These are phyloP conservation scores for Stegastes partitus DNA, from an alignment of 2,113 vertebrate species.

Conservation along the genomic window DNA sequence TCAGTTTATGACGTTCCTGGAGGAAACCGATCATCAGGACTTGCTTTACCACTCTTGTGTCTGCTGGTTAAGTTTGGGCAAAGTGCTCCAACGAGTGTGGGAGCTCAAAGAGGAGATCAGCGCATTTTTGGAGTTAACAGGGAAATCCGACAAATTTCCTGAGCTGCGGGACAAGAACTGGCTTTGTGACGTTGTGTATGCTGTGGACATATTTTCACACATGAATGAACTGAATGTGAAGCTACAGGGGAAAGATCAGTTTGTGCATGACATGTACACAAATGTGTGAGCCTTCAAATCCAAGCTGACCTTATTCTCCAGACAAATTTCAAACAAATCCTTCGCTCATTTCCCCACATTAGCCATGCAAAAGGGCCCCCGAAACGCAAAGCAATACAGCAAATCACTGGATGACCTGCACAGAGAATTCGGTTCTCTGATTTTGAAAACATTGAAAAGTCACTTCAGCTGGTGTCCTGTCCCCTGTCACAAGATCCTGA, in stretches of 20 bases:
- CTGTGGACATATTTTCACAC: conserved; percentile 12
- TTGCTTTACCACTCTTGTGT: conserved; percentile 10
- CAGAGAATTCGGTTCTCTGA: conserved; percentile 46
- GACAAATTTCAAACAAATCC: too few relatives aligned
- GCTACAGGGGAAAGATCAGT: background rate
- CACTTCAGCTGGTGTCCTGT: conserved; percentile 28
- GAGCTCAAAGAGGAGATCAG: conserved; percentile 32
- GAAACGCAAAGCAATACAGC: conserved; percentile 33
- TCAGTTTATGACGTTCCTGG: conserved; percentile 21
- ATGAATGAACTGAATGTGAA: background rate
- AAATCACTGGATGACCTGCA: conserved; percentile 42
- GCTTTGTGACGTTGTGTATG: conserved; percentile 21
- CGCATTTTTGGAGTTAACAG: background rate
- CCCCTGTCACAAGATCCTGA: conserved; percentile 15
- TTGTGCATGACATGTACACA: too few relatives aligned
- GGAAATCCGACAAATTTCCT: conserved; percentile 15
- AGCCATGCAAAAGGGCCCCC: conserved; percentile 2
- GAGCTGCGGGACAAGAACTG: background rate
- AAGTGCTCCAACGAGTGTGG: conserved; percentile 13
- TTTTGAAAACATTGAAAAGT: conserved; percentile 39
- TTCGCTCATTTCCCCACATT: conserved; percentile 43
- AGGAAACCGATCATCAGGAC: conserved; percentile 22
- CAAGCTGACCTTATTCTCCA: too few relatives aligned
- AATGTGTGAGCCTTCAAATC: too few relatives aligned
- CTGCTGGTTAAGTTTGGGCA: conserved; percentile 24